Base-by-base conservation (phyloP, 2,888 invertebrate species). In the Caenorhabditis panamensis region DNA sequence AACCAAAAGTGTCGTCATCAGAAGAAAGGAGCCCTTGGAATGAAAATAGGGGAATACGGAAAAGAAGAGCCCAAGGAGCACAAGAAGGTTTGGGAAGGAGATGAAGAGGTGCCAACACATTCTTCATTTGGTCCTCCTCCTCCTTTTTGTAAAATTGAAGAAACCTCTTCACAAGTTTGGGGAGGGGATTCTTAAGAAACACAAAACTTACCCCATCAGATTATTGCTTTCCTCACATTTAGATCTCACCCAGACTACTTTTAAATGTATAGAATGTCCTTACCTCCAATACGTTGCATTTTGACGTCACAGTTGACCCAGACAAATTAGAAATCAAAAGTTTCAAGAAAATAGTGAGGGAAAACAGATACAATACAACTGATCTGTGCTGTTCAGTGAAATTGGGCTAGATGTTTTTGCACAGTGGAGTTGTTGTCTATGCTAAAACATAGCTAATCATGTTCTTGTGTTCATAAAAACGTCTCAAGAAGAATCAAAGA, bases 1-100 rank as follows among this genome's bases (percentile, higher is more conserved):
- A 56, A 59, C 61, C 53, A 41, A 66, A 61, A 41, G 66, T 66
- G 66, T 75, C 75, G 66, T 75, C 75, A 75, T 66, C 66, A 66
- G 24, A 47, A 59, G 58, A 20, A 22, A 3, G 20, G 62, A 47
- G 51, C 36, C 67, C 37, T 44, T 44, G 59, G 54, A 68, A 76
- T 76, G 62, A 68, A 47, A 76, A 66, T 59, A 28, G 51, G 64
- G 44, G 63, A 31, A 68, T 41, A 41, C 41, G 2, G 41, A 68
- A 41, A 31, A 44, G 63, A 72, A 56, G 24, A 4, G n/a, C 3
- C n/a, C n/a, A 49, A 47, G 24, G n/a, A 28, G 47, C 1, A 24
- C 5, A 18, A 44, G 41, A 26, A 28, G 26, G 24, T 4, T 16
- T 41, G 22, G 9, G 24, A 16, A 18, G 64, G 3, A 16, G 63